Percentiles rank a stretch among this genome's conserved stretches.
Conservation (phyloP, 2,888 invertebrate genomes). For the Halocaridina rubra region DNA sequence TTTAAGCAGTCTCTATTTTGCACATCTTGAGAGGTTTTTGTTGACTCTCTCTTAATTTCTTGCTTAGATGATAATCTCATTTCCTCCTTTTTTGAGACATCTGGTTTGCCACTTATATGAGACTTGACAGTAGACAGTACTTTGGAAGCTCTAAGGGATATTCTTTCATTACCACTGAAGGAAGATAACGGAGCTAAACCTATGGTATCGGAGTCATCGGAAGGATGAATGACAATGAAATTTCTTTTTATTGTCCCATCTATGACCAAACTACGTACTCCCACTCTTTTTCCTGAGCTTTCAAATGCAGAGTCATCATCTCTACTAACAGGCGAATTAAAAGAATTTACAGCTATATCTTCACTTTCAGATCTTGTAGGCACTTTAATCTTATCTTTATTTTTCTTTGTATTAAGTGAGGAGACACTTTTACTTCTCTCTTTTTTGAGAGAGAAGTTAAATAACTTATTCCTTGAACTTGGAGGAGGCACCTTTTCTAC, state of each 20-base stretch:
- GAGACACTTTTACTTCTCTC: slow-evolving; percentile 47
- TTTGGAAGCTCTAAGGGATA: slow-evolving; percentile 5
- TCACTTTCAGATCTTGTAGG: not conserved
- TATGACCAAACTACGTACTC: slow-evolving; percentile 42
- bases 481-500: too few species aligned
- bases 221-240: slow-evolving; percentile 54
- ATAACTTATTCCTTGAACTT: too few species aligned
- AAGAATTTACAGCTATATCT: not conserved
- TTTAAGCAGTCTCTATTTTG: not conserved
- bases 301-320: slow-evolving; percentile 6
- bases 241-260: slow-evolving; percentile 52
- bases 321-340: not conserved
- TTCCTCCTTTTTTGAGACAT: not conserved
- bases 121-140: slow-evolving; percentile 39
- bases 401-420: slow-evolving; percentile 12
- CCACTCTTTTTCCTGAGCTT: slow-evolving; percentile 38
- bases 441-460: slow-evolving; percentile 22
- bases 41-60: slow-evolving; percentile 15
- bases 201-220: slow-evolving; percentile 52
- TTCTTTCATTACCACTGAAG: slow-evolving; percentile 65
- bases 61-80: slow-evolving; percentile 20
- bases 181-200: slow-evolving; percentile 64
- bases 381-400: slow-evolving; percentile 15
- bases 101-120: slow-evolving; percentile 3
- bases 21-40: not conserved